Evolutionary conservation across 2,888 invertebrate species (phyloP).

Genomic region (Chamaedrilus cognettii): DNA sequence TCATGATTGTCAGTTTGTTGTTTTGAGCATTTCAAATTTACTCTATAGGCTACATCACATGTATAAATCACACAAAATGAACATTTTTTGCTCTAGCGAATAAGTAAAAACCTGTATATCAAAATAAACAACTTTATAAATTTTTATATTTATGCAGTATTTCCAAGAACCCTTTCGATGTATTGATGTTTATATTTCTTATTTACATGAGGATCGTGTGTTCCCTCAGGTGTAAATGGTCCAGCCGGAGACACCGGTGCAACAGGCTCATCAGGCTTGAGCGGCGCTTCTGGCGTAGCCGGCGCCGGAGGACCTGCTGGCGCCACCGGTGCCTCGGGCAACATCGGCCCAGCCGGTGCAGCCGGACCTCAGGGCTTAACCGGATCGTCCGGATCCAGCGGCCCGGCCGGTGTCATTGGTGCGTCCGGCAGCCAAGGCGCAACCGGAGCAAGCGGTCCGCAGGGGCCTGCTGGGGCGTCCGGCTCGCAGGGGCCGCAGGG

Average conservation of each 20-base stretch:
- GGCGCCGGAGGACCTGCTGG: neutral
- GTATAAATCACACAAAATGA: too few relatives aligned
- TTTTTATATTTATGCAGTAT: too few relatives aligned
- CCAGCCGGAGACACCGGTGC: constrained; percentile 15
- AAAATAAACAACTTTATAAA: too few relatives aligned
- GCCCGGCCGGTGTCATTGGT: constrained; percentile 30
- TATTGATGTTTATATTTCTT: too few relatives aligned
- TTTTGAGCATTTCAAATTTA: too few relatives aligned
- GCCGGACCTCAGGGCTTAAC: constrained; percentile 11
- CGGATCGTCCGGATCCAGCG: constrained; percentile 67
- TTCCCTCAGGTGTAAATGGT: too few relatives aligned
- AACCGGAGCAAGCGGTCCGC: constrained; percentile 28
- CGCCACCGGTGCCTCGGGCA: constrained; percentile 2
- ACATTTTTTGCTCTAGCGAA: neutral
- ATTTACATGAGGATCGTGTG: too few relatives aligned
- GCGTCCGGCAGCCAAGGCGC: constrained; percentile 19
- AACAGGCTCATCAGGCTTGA: neutral
- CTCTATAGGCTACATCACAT: too few relatives aligned
- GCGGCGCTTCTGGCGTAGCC: neutral
- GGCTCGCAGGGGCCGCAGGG: constrained; percentile 29
- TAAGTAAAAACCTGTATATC: neutral
- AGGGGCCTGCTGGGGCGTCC: constrained; percentile 39
- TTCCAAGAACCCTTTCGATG: too few relatives aligned
- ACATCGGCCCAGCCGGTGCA: neutral
- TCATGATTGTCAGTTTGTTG: too few relatives aligned